A percentile compares a stretch with the other conserved stretches of the same genome.
These are phyloP conservation scores for Andrena flavipes DNA, from an alignment of 2,888 invertebrate species.

Conservation along the genomic window DNA sequence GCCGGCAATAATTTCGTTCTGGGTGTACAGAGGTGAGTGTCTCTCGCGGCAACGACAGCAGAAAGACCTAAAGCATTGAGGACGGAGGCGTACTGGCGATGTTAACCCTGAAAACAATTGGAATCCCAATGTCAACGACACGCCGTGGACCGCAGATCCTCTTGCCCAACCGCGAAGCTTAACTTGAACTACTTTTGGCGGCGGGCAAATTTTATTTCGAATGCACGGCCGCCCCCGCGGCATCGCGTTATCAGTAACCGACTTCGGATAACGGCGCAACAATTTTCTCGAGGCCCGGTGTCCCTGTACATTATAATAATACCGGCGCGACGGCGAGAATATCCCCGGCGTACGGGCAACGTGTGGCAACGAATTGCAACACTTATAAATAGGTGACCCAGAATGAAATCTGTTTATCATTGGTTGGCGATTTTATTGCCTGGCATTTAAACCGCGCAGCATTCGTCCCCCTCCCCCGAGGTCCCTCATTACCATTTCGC, in stretches of 20 bases:
- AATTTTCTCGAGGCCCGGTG: neutral
- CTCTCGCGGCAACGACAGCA: neutral
- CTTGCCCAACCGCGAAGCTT: constrained; percentile 40
- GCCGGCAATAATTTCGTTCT: constrained; percentile 91
- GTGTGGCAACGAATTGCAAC: constrained; percentile 73
- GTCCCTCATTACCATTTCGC: constrained; percentile 65
- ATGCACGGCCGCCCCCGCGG: neutral
- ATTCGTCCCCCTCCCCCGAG: constrained; percentile 40
- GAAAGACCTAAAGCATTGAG: neutral
- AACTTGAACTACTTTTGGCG: constrained; percentile 55
- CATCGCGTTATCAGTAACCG: no score
- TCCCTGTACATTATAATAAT: constrained; percentile 65
- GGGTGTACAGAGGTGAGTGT: constrained; percentile 89
- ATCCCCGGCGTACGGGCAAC: constrained; percentile 70
- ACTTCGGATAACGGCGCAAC: no score
- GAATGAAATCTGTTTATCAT: constrained; percentile 78
- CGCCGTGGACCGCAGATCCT: constrained; percentile 15
- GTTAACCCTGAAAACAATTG: constrained; percentile 31
- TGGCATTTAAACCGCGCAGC: constrained; percentile 66
- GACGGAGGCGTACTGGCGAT: constrained; percentile 5
- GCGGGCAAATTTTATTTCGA: constrained; percentile 27
- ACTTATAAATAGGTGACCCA: constrained; percentile 80
- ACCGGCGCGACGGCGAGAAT: constrained; percentile 61
- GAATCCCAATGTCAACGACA: constrained; percentile 54
- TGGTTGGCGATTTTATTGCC: constrained; percentile 75